Percentiles rank a stretch among this genome's conserved stretches.
Evolutionary conservation across 2,888 invertebrate genomes (phyloP).

Genomic region (Rhagophthalmus giganteus): DNA sequence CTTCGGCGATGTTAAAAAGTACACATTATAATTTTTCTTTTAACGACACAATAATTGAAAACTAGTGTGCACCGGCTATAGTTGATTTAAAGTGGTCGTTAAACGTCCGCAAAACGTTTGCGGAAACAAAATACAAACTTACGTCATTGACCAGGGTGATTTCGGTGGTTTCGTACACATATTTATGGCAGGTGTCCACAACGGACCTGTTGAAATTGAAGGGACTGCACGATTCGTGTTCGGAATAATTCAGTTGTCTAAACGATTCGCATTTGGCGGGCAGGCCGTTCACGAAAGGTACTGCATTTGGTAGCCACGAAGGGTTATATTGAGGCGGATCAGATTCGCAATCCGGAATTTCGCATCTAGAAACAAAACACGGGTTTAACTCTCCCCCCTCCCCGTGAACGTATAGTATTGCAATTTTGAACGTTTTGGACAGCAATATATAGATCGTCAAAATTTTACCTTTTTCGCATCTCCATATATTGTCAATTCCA

Average conservation of each 20-base stretch:
- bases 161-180: slow-evolving; percentile 45
- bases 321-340: slow-evolving; percentile 38
- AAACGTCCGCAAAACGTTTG: neutral
- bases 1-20: too few relatives aligned
- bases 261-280: slow-evolving; percentile 38
- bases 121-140: slow-evolving; percentile 35
- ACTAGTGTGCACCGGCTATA: slow-evolving; percentile 5
- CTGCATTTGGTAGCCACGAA: slow-evolving; percentile 47
- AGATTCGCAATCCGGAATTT: slow-evolving; percentile 33
- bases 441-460: too few relatives aligned
- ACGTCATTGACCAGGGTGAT: slow-evolving; percentile 49
- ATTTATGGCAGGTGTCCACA: slow-evolving; percentile 40
- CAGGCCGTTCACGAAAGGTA: slow-evolving; percentile 43
- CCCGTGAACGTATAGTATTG: too few relatives aligned
- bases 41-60: slow-evolving; percentile 3
- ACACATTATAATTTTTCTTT: too few relatives aligned
- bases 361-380: slow-evolving; percentile 32
- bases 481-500: too few relatives aligned
- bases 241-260: slow-evolving; percentile 3
- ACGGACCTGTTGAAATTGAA: slow-evolving; percentile 36
- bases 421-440: too few relatives aligned
- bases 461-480: too few relatives aligned
- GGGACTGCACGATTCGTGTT: slow-evolving; percentile 39
- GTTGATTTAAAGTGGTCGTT: neutral
- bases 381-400: too few relatives aligned